Evolutionary conservation across 2,113 vertebrate species (phyloP), one percentile per base, ranked within the genome.

Genomic region (Triplophysa dalaica): DNA sequence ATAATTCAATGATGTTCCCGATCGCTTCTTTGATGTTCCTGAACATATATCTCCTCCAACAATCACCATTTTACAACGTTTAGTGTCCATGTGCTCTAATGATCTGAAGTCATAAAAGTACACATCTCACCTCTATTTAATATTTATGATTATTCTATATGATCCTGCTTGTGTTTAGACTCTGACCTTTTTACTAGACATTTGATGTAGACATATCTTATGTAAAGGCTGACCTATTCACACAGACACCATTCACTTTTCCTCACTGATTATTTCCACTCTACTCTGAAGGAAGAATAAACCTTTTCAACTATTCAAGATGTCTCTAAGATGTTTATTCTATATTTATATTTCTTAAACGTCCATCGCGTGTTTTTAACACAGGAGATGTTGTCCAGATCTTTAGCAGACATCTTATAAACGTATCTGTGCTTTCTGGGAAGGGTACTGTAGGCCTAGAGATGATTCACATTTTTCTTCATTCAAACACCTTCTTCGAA

Each of bases 21-120:
- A 45, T 11, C 8, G 11, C 43, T 72, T 38, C 72, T 75, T 75
- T 75, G 72, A 75, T 62, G 72, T 61, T 75, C 43, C 24, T 45
- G 72, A 63, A 45, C 41, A 29, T 4, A 43, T 24, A 74, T 62
- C 50, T 12, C 48, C 22, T 29, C 66, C 68, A 54, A 16, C 26
- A 10, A 72, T n/a, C 17, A 72, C 11, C 26, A 58, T 75, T 58
- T 26, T 48, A 22, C 14, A 62, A 26, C 5, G 21, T 41, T 73
- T 41, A 19, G 14, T 33, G 5, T 13, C 9, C 1, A 54, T 43
- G 29, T 41, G 50, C 50, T 52, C 43, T 24, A 24, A 45, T 12
- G 43, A 9, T 45, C 48, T 2, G 2, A 9, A 21, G 8, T 58
- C 43, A 68, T 52, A 48, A 68, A 50, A 65, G 8, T 8, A 38